Evolutionary conservation across 2,888 invertebrate genomes (phyloP), one percentile per base, ranked within the genome.

Genomic region (Oxyscelio sp.): DNA sequence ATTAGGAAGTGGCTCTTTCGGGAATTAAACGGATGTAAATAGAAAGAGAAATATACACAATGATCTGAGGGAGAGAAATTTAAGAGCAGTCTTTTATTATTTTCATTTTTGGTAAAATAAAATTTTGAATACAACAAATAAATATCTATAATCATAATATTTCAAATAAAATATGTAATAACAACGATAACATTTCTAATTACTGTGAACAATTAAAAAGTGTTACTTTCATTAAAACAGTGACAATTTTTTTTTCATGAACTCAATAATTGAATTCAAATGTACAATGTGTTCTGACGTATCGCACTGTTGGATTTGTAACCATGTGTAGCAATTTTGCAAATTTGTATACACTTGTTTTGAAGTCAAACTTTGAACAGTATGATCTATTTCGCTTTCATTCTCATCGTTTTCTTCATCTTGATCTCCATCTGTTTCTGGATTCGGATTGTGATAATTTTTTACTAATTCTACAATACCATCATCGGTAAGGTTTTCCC

Each of bases 401-500:
- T 27, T 43, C 4, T 43, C 43, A 13, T 43, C 43, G 11, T 43
- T 43, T 43, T 43, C 15, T 13, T 43, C 43, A n/a, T 43, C 11
- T 43, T 43, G 43, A 43, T 6, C 43, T 43, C 11, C 43, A 15
- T 43, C 43, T 43, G 43, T 43, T 15, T 43, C 43, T 15, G n/a
- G n/a, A n/a, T n/a, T n/a, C n/a, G 43, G 43, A 43, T 43, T 13
- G n/a, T 43, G 5, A 43, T 13, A 43, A 43, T 43, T 43, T 43
- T 11, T 43, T 43, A 43, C n/a, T 15, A 43, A 43, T 15, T 43
- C n/a, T 43, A 43, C 43, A 43, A 43, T 43, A 43, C 43, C 43
- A 43, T 43, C 43, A 43, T 43, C 43, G 43, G 43, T 43, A 43
- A 43, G 43, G 43, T 43, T 43, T 43, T 43, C 43, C 43, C 43